Evolutionary conservation across 2,888 invertebrate species (phyloP).

Genomic region (Andricus quercusramuli): DNA sequence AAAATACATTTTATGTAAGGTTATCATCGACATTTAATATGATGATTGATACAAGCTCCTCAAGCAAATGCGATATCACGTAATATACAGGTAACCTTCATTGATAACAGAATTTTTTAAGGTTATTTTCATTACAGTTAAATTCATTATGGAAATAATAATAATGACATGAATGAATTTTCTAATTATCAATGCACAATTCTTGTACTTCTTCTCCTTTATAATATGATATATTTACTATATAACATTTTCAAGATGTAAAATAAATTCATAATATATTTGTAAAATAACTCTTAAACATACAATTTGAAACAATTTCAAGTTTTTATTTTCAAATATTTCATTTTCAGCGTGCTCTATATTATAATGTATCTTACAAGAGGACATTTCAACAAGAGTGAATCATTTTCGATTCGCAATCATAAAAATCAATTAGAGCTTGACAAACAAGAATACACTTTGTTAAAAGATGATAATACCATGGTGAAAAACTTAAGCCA

Average conservation of each 20-base stretch:
- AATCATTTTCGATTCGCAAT: background rate
- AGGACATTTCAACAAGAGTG: slow-evolving; percentile 6
- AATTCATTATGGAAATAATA: too few relatives aligned
- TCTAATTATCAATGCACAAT: too few relatives aligned
- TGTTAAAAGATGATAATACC: background rate
- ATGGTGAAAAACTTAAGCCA: background rate
- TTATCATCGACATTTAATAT: slow-evolving; percentile 53
- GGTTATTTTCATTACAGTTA: background rate
- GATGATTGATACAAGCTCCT: slow-evolving; percentile 59
- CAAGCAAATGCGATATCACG: slow-evolving; percentile 65
- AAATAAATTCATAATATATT: too few relatives aligned
- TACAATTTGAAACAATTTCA: background rate
- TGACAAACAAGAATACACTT: background rate
- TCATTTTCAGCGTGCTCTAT: slow-evolving; percentile 33
- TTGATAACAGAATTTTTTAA: background rate
- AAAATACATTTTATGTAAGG: slow-evolving; percentile 26
- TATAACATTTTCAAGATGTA: too few relatives aligned
- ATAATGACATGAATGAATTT: too few relatives aligned
- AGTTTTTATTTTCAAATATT: background rate
- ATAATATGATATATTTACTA: too few relatives aligned
- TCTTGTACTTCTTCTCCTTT: too few relatives aligned
- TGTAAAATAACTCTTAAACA: too few relatives aligned
- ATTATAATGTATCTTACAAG: slow-evolving; percentile 17
- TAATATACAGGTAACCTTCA: slow-evolving; percentile 60
- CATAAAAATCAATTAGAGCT: background rate